Evolutionary conservation across 2,113 vertebrate species (phyloP), one percentile per base, ranked within the genome.

Genomic region (Chaenocephalus aceratus): DNA sequence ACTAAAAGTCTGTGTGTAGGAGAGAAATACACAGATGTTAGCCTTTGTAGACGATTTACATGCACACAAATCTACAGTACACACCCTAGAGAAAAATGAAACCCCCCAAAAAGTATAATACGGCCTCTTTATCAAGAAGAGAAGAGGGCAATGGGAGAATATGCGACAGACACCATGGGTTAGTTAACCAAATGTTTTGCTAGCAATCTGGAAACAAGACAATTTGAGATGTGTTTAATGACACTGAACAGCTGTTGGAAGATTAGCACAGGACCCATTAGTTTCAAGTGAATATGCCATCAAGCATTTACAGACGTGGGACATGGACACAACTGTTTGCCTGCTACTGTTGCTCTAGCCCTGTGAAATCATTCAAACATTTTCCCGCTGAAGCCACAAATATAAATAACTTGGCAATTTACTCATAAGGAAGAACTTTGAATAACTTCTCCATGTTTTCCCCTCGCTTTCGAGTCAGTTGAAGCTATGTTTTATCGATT

Each of bases 231-330:
- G 45, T 30, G 26, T 79, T 78, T 57, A 57, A 67, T 52, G 56
- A 75, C 41, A 45, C 41, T 1, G 34, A 61, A 16, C 54, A 75
- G 75, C 70, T 71, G 84, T 44, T 60, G 52, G 45, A 56, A 44
- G 46, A 79, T 75, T 67, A 75, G 56, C 54, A 49, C 26, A 44
- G 49, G 65, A 57, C 12, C 63, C 6, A n/a, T 66, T 74, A 23
- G 48, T 57, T 41, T 49, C 0, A 0, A 54, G 36, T 72, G 44
- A 81, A 44, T 60, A 34, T 48, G 63, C 53, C 36, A 70, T 74
- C 54, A 23, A 49, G 30, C 48, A 16, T 64, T 75, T 61, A 57
- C 49, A 68, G 61, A 83, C 76, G 71, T 54, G 63, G 46, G 21
- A 54, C 13, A n/a, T 18, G 12, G 12, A 36, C 10, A 21, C 3